Percentiles rank a stretch among this genome's conserved stretches.
Evolutionary conservation across 2,113 vertebrate species (phyloP).

Genomic region (Verasper variegatus): DNA sequence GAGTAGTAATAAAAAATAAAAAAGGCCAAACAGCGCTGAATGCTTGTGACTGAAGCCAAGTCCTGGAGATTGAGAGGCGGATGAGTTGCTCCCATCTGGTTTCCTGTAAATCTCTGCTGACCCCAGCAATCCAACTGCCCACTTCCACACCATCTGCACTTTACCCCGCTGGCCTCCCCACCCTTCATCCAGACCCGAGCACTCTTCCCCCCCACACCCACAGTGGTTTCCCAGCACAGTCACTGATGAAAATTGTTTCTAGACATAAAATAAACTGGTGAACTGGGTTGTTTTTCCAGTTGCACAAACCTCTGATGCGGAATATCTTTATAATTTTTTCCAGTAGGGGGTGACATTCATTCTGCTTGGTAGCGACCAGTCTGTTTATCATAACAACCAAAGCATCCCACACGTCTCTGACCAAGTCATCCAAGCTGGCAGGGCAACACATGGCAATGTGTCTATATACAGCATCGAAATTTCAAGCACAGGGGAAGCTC

Average conservation of each 20-base stretch:
- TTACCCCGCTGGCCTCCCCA: conserved; percentile 50
- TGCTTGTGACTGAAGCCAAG: conserved; percentile 49
- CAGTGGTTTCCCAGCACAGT: conserved; percentile 37
- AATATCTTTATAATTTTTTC: conserved; percentile 15
- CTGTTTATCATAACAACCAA: conserved; percentile 50
- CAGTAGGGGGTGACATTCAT: conserved; percentile 65
- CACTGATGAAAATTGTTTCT: not conserved
- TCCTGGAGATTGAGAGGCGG: conserved; percentile 61
- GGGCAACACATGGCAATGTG: conserved; percentile 17
- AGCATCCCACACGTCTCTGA: conserved; percentile 40
- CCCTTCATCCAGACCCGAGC: conserved; percentile 63
- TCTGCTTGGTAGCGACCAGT: not conserved
- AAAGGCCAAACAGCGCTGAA: conserved; percentile 46
- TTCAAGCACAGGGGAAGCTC: conserved; percentile 28
- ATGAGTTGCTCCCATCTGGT: conserved; percentile 73
- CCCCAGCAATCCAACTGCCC: conserved; percentile 55
- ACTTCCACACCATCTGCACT: conserved; percentile 69
- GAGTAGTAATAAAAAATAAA: conserved; percentile 33
- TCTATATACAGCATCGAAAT: conserved; percentile 38
- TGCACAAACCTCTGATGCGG: not conserved
- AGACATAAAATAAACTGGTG: not conserved
- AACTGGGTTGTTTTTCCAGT: not conserved
- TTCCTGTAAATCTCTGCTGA: conserved; percentile 77
- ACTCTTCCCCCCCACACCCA: conserved; percentile 61
- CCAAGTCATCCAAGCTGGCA: conserved; percentile 53